phyloP scores from a whole-genome alignment of 2,888 invertebrate genomes.

The Halictus quadricinctus region DNA sequence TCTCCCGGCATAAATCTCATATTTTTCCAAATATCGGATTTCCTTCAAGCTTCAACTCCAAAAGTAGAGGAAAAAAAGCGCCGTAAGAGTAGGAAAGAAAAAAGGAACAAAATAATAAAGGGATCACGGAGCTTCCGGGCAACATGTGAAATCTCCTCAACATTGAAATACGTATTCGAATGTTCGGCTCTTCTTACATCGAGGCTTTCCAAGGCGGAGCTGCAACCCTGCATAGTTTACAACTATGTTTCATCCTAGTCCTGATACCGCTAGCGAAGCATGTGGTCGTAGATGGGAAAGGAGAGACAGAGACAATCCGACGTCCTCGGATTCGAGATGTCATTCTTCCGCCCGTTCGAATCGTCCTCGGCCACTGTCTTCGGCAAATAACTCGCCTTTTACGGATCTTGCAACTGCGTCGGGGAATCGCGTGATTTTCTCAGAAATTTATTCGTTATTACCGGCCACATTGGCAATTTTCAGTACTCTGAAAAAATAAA shows the following conservation, averaged over 20 bases:
- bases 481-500: not conserved
- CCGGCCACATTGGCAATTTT: not conserved
- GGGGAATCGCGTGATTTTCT: not conserved
- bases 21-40: slow-evolving; percentile 37
- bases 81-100: not conserved
- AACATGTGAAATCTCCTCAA: slow-evolving; percentile 41
- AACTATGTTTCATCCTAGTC: slow-evolving; percentile 47
- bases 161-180: slow-evolving; percentile 55
- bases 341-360: slow-evolving; percentile 66
- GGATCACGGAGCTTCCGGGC: slow-evolving; percentile 20
- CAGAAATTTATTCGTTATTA: not conserved
- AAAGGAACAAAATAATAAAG: slow-evolving; percentile 15
- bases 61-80: not conserved
- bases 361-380: slow-evolving; percentile 61
- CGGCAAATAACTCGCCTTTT: slow-evolving; percentile 55
- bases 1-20: slow-evolving; percentile 24
- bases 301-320: slow-evolving; percentile 48
- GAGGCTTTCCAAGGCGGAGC: slow-evolving; percentile 39
- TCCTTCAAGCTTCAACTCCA: slow-evolving; percentile 14
- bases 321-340: slow-evolving; percentile 57
- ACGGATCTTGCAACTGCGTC: not conserved
- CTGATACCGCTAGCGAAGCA: not conserved
- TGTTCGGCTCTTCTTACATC: slow-evolving; percentile 45
- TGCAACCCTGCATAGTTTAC: slow-evolving; percentile 50
- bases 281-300: slow-evolving; percentile 49